These are phyloP conservation scores for Lathronympha strigana DNA, from an alignment of 2,888 invertebrate genomes.

Conservation along the genomic window DNA sequence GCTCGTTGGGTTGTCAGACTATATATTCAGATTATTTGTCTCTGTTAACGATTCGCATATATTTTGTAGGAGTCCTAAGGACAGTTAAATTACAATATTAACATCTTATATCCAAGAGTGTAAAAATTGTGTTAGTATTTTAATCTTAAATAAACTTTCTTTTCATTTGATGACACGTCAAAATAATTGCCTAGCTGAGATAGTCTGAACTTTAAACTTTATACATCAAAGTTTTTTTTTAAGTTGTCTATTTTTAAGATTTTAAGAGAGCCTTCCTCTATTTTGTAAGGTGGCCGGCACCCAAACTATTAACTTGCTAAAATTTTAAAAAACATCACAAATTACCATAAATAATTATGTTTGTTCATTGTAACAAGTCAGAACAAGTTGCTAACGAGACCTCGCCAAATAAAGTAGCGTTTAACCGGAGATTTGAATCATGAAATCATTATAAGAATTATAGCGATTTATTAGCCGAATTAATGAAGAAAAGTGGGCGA, in stretches of 20 bases:
- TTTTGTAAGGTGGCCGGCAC: conserved; percentile 5
- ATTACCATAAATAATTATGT: conserved; percentile 27
- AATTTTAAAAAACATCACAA: conserved; percentile 1
- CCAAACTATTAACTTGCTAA: neutral
- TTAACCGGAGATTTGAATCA: conserved; percentile 28
- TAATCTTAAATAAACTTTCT: too few relatives aligned
- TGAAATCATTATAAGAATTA: conserved; percentile 48
- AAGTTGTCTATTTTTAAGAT: neutral
- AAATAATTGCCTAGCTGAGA: neutral
- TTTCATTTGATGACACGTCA: too few relatives aligned
- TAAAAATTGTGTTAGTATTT: too few relatives aligned
- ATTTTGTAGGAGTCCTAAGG: too few relatives aligned
- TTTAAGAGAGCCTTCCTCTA: neutral
- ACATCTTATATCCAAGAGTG: too few relatives aligned
- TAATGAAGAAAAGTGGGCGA: conserved; percentile 60
- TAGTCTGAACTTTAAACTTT: neutral
- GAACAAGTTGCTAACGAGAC: conserved; percentile 59
- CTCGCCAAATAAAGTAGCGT: conserved; percentile 51
- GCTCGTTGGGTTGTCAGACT: too few relatives aligned
- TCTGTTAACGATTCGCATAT: too few relatives aligned
- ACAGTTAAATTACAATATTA: too few relatives aligned
- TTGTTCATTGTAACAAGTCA: conserved; percentile 45
- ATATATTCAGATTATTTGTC: too few relatives aligned
- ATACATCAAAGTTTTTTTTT: neutral
- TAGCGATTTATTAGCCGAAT: conserved; percentile 49